Evolutionary conservation across 2,888 invertebrate species (phyloP), one percentile per base, ranked within the genome.

Genomic region (Spatulosminthurus flaviceps): DNA sequence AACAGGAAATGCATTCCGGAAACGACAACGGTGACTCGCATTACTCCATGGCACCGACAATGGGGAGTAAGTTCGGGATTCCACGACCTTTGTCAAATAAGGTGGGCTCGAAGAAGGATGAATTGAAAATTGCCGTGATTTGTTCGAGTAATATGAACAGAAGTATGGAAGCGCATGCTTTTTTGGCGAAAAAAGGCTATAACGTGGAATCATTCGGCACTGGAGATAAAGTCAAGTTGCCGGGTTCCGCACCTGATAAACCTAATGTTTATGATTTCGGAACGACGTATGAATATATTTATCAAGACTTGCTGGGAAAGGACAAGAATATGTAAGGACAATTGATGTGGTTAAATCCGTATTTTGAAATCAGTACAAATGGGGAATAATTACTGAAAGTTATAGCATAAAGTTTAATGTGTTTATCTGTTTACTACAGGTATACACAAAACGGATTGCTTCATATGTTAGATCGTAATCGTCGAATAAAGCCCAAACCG

Each of bases 71-170:
- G 2, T 51, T 51, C 51, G 51, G 34, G 34, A 34, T 34, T 34
- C 34, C 34, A 4, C 4, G 34, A 34, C 34, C 34, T 9, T 9
- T 34, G 34, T 34, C 34, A 34, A 9, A 9, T 4, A 34, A 34
- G 9, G 9, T 34, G 19, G 7, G 16, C 1, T 4, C n/a, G 9
- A 19, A 51, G 9, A 73, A 64, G 41, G 82, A 84, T 21, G 82
- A 81, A 28, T 76, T 84, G 70, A 92, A 91, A 86, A 92, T 98
- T 86, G 98, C 98, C 28, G 97, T 99, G 78, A 95, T 97, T 85
- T 99, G 99, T 89, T 98, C 98, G 11, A 98, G 97, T 87, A 99
- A 99, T 88, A 99, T 99, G 96, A 99, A 99, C 88, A 91, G 99
- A 80, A 98, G 97, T 86, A 99, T 99, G 99, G 99, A 99, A 89